A percentile compares a stretch with the other conserved stretches of the same genome.
Conservation (phyloP, 2,888 invertebrate species). For the Microdon myrmicae region DNA sequence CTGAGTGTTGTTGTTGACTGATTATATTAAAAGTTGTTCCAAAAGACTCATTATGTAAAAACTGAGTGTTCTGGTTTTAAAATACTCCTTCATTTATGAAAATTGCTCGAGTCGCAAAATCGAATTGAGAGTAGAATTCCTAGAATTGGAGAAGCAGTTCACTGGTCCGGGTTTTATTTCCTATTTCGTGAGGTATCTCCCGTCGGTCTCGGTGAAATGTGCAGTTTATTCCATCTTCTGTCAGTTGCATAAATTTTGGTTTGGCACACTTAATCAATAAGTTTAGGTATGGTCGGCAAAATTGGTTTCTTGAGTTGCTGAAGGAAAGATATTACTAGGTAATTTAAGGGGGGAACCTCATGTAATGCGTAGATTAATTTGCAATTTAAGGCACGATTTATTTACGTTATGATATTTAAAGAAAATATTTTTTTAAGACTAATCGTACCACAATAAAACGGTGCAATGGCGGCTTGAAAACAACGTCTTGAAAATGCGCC, state of each 20-base stretch:
- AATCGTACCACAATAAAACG: too few relatives aligned
- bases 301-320: slow-evolving; percentile 74
- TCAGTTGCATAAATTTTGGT: slow-evolving; percentile 71
- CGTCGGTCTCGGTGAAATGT: slow-evolving; percentile 78
- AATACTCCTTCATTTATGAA: slow-evolving; percentile 77
- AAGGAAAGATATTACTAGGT: slow-evolving; percentile 84
- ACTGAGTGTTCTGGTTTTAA: slow-evolving; percentile 78
- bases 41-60: too few relatives aligned
- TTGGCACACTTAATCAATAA: slow-evolving; percentile 68
- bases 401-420: too few relatives aligned
- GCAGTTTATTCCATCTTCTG: slow-evolving; percentile 79
- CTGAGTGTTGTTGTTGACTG: too few relatives aligned
- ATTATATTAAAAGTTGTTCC: too few relatives aligned
- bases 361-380: too few relatives aligned
- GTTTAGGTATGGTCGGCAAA: slow-evolving; percentile 76
- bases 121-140: slow-evolving; percentile 81
- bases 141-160: slow-evolving; percentile 81
- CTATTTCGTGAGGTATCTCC: slow-evolving; percentile 66
- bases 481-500: too few relatives aligned
- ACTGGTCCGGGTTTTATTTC: slow-evolving; percentile 70
- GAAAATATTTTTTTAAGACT: too few relatives aligned
- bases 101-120: slow-evolving; percentile 79
- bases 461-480: too few relatives aligned
- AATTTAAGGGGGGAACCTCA: slow-evolving; percentile 82
- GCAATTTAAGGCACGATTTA: too few relatives aligned